Evolutionary conservation across 2,797 vertebrate species (phyloP).

Genomic region (Peromyscus attwateri): DNA sequence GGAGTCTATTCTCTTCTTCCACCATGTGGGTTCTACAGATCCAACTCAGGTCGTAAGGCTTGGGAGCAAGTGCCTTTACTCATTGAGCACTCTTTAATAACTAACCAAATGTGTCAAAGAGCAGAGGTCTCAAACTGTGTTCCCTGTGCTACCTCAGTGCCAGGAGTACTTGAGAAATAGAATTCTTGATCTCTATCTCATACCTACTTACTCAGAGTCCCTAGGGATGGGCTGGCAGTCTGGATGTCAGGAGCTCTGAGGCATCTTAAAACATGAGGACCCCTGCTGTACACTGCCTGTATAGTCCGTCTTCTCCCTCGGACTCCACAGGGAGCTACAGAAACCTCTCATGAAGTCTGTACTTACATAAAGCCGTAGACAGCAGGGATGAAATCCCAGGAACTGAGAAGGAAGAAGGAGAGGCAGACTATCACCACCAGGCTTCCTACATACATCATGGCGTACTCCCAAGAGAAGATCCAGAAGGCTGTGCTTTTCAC

Average conservation of each 20-base stretch:
- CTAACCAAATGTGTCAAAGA: not conserved
- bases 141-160: not conserved
- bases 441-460: slow-evolving; percentile 94
- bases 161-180: slow-evolving; percentile 34
- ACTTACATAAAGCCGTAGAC: slow-evolving; percentile 99
- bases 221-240: not conserved
- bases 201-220: slow-evolving; percentile 17
- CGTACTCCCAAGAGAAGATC: slow-evolving; percentile 93
- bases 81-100: not conserved
- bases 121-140: not conserved
- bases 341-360: slow-evolving; percentile 58
- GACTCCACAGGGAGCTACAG: slow-evolving; percentile 25
- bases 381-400: slow-evolving; percentile 97
- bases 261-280: not conserved
- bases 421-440: slow-evolving; percentile 94
- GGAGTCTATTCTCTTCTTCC: not conserved
- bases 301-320: not conserved
- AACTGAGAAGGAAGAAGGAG: slow-evolving; percentile 98
- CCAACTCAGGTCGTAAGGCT: not conserved
- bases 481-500: slow-evolving; percentile 93
- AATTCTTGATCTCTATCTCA: slow-evolving; percentile 10
- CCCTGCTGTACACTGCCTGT: not conserved
- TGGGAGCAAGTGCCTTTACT: not conserved
- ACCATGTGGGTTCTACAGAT: not conserved
- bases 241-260: slow-evolving; percentile 17